A percentile compares a stretch with the other conserved stretches of the same genome.
These are phyloP conservation scores for Lutjanus erythropterus DNA, from an alignment of 2,113 vertebrate genomes.

Conservation along the genomic window DNA sequence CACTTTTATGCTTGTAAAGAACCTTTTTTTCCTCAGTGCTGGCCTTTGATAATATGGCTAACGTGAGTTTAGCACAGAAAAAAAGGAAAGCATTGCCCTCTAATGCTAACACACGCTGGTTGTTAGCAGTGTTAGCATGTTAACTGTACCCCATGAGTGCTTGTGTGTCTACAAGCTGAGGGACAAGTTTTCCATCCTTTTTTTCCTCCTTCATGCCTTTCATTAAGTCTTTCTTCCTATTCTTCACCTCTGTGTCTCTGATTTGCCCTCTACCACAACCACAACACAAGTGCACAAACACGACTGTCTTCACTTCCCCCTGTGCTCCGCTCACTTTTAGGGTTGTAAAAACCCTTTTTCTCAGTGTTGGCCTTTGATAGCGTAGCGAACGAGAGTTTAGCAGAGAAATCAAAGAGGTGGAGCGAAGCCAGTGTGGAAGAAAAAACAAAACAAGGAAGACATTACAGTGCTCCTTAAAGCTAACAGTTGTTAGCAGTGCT, in stretches of 20 bases:
- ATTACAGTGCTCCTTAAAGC: background rate
- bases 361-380: conserved; percentile 68
- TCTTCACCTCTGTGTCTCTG: conserved; percentile 23
- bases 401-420: too few relatives aligned
- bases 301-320: background rate
- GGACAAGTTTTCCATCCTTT: too few relatives aligned
- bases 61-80: conserved; percentile 52
- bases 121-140: conserved; percentile 7
- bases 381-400: conserved; percentile 60
- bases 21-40: conserved; percentile 35
- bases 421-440: too few relatives aligned
- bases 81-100: background rate
- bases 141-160: background rate
- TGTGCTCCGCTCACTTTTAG: conserved; percentile 25
- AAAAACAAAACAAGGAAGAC: background rate
- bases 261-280: conserved; percentile 12
- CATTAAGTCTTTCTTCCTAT: background rate
- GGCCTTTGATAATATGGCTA: conserved; percentile 72
- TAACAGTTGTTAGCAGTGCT: background rate
- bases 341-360: conserved; percentile 47
- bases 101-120: background rate
- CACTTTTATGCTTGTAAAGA: conserved; percentile 43
- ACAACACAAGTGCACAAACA: conserved; percentile 24
- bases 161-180: background rate
- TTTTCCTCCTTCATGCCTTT: too few relatives aligned